These are phyloP conservation scores for Spodoptera littoralis DNA, from an alignment of 2,888 invertebrate species.

Conservation along the genomic window DNA sequence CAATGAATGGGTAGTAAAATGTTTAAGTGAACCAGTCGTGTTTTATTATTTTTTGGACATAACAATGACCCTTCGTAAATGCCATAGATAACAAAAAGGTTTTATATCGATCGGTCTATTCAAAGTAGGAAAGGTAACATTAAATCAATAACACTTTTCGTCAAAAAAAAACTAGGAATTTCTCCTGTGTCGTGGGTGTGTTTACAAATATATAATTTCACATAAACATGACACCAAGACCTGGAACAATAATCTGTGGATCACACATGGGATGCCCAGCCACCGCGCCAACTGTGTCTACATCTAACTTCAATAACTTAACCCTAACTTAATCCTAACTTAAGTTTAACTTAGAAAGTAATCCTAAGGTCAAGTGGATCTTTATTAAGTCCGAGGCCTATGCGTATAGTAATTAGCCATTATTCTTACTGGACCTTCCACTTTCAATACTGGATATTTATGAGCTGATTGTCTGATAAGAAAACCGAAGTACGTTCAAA, in stretches of 20 bases:
- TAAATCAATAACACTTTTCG: too few relatives aligned
- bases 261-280: too few relatives aligned
- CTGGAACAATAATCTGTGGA: too few relatives aligned
- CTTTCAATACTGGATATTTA: constrained; percentile 43
- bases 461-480: constrained; percentile 26
- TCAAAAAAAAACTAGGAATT: too few relatives aligned
- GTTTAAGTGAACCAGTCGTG: constrained; percentile 22
- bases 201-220: too few relatives aligned
- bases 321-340: constrained; percentile 51
- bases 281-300: too few relatives aligned
- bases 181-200: too few relatives aligned
- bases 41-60: constrained; percentile 35
- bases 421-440: constrained; percentile 38
- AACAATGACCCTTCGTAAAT: constrained; percentile 28
- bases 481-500: constrained; percentile 2
- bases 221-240: too few relatives aligned
- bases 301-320: background rate
- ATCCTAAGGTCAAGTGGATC: constrained; percentile 63
- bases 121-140: too few relatives aligned
- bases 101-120: too few relatives aligned
- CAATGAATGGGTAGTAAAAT: constrained; percentile 33
- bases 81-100: background rate
- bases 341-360: constrained; percentile 69
- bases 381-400: constrained; percentile 62
- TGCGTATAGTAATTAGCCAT: constrained; percentile 56